Evolutionary conservation across 2,888 invertebrate genomes (phyloP).

Genomic region (Lapara coniferarum): DNA sequence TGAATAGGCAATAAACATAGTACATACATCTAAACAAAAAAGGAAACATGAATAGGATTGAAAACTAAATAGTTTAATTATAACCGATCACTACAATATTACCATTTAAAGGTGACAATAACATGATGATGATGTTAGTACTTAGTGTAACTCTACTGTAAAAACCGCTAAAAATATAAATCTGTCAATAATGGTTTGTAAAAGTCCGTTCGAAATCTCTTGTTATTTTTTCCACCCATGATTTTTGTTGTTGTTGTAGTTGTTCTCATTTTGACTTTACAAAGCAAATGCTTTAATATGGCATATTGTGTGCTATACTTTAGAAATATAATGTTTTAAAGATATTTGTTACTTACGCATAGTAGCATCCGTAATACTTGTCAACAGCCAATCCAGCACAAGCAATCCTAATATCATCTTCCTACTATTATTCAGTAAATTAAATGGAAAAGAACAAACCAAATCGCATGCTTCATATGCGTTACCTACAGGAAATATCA

Average conservation of each 20-base stretch:
- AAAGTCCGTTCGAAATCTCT: neutral
- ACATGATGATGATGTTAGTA: too few species aligned
- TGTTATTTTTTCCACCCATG: neutral
- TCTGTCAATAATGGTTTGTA: neutral
- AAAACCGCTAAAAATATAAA: neutral
- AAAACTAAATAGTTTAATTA: too few species aligned
- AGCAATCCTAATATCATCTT: conserved; percentile 64
- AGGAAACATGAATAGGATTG: too few species aligned
- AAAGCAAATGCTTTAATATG: too few species aligned
- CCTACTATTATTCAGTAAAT: conserved; percentile 51
- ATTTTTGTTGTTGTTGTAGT: neutral
- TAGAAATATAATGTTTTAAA: neutral
- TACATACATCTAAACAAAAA: too few species aligned
- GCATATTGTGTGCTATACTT: neutral
- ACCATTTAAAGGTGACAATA: too few species aligned
- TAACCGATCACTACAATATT: neutral
- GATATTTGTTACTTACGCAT: conserved; percentile 60
- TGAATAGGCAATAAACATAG: too few species aligned
- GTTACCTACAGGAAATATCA: neutral
- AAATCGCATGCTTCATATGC: conserved; percentile 37
- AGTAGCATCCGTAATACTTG: conserved; percentile 67
- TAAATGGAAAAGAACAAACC: conserved; percentile 36
- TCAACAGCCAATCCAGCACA: conserved; percentile 71
- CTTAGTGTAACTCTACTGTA: too few species aligned
- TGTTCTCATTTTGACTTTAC: neutral